Percentiles rank a stretch among this genome's conserved stretches.
phyloP scores from a whole-genome alignment of 2,113 vertebrate genomes.

The Dipodomys merriami region DNA sequence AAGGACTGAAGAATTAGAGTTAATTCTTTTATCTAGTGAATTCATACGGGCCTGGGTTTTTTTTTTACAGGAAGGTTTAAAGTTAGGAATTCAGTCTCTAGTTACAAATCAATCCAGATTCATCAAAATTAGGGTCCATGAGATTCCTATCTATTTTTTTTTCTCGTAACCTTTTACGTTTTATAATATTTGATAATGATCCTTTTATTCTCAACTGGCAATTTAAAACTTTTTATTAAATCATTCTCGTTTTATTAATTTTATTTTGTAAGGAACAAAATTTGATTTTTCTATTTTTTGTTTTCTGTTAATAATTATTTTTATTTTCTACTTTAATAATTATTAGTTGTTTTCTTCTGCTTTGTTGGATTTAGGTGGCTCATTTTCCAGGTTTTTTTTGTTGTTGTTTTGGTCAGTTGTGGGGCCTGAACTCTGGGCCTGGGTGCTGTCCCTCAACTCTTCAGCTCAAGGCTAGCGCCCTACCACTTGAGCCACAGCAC shows the following conservation, averaged over 20 bases:
- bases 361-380: neutral
- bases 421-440: too few species aligned
- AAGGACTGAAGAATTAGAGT: neutral
- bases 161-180: neutral
- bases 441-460: too few species aligned
- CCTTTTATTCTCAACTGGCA: neutral
- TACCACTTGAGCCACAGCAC: too few species aligned
- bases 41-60: neutral
- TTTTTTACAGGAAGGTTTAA: neutral
- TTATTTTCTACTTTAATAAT: neutral
- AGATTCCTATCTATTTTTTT: neutral
- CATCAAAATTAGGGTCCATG: too few species aligned
- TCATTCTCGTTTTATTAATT: neutral
- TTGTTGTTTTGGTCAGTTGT: neutral
- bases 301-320: neutral
- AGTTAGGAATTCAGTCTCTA: neutral
- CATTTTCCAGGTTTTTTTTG: neutral
- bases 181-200: too few species aligned
- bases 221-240: neutral
- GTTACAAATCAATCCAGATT: neutral
- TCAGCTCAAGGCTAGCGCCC: too few species aligned
- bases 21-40: neutral
- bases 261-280: neutral
- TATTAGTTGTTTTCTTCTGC: neutral
- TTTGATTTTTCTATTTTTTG: neutral